Evolutionary conservation across 35 echinoderm and acorn worm genomes (phyloP), one percentile per base, ranked within the genome.

Genomic region (Stichopus chloronotus): DNA sequence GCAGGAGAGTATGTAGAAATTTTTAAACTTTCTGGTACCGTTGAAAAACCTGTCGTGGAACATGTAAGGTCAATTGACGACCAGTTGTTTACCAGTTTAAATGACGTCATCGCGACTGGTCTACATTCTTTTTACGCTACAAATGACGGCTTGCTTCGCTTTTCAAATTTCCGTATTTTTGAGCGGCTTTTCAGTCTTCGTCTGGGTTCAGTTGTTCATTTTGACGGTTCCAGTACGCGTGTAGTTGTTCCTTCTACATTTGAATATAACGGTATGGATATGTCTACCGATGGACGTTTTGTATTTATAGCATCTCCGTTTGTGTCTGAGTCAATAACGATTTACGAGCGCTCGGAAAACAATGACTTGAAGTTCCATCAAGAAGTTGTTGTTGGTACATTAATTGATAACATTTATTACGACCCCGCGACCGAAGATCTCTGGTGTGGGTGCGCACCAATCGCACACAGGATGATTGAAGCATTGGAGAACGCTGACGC

Each of bases 261-360:
- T 68, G 87, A 88, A 53, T 71, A 60, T 22, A 71, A 88, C 87
- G 87, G 87, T 21, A 88, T 88, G 87, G 87, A 71, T 22, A 88
- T 88, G 57, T 88, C 87, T 5, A 60, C 8, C 8, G 87, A 88
- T 60, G 58, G 61, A 5, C 5, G 87, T 6, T 65, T 71, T 11
- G 22, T 88, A 12, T 88, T 65, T 23, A 71, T 88, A 60, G 16
- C 57, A 30, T 71, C 57, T 52, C 87, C 87, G 20, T 88, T 65
- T 53, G 82, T 85, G 9, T 60, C 57, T 8, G 16, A 59, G 19
- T 60, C 87, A 22, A 52, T 88, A 24, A 88, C 57, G 57, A 88
- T 88, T 21, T 88, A 88, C 61, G 58, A 71, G 12, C 57, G 87
- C 5, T 65, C 16, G 20, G 87, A 88, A 52, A 71, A 59, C 22